These are phyloP conservation scores for Anastrepha ludens DNA, from an alignment of 1,140 invertebrate genomes.

Conservation along the genomic window DNA sequence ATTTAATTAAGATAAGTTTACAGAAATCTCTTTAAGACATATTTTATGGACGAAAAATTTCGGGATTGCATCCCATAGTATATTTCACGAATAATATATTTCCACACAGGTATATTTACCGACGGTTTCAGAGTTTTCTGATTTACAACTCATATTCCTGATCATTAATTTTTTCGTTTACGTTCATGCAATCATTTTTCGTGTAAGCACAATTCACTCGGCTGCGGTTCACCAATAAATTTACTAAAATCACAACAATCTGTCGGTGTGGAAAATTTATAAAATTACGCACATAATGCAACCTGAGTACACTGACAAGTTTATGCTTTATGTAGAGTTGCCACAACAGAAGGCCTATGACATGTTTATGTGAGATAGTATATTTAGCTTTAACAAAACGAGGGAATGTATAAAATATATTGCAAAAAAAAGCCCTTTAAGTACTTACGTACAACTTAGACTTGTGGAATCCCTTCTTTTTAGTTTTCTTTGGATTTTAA, in stretches of 20 bases:
- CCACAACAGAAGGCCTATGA: background rate
- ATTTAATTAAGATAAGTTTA: no score
- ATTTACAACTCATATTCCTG: slow-evolving; percentile 16
- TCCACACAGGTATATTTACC: slow-evolving; percentile 8
- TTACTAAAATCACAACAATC: slow-evolving; percentile 42
- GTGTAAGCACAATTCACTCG: slow-evolving; percentile 16
- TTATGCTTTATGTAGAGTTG: background rate
- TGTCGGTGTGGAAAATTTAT: slow-evolving; percentile 26
- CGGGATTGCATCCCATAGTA: background rate
- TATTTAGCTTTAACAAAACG: no score
- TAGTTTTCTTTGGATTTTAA: no score
- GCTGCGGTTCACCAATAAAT: background rate
- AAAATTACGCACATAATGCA: slow-evolving; percentile 43
- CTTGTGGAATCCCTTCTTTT: no score
- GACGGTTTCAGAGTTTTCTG: slow-evolving; percentile 38
- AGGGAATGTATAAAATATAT: no score
- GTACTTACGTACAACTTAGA: no score
- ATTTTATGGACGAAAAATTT: background rate
- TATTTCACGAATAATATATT: no score
- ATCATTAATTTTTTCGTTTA: background rate
- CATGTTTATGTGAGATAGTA: no score
- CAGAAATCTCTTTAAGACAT: no score
- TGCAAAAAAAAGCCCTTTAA: no score
- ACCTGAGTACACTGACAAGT: slow-evolving; percentile 12
- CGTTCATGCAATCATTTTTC: slow-evolving; percentile 14